Evolutionary conservation across 2,797 vertebrate species (phyloP).

Genomic region (Rhabdophis nuchalis): DNA sequence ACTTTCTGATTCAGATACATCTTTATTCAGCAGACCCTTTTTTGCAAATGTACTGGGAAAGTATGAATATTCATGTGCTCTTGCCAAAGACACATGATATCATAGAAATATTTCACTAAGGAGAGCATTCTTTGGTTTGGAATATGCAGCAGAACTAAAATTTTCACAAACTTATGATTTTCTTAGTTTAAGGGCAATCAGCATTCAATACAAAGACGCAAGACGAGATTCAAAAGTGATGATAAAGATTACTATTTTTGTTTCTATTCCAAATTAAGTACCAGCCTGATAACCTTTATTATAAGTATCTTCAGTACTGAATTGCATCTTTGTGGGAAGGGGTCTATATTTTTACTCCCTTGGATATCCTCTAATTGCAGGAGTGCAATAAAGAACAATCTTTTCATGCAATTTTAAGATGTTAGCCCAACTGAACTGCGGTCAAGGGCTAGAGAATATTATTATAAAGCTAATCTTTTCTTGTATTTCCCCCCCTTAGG

Average conservation of each 20-base stretch:
- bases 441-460: constrained; percentile 5
- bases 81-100: background rate
- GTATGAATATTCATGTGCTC: background rate
- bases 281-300: background rate
- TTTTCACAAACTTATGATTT: background rate
- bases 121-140: background rate
- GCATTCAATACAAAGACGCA: background rate
- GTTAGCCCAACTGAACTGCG: background rate
- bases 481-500: background rate
- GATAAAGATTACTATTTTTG: background rate
- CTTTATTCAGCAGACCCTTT: background rate
- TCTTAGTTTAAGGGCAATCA: background rate
- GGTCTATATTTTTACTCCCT: background rate
- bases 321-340: background rate
- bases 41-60: background rate
- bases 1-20: background rate
- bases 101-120: background rate
- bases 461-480: background rate
- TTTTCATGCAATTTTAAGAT: background rate
- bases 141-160: background rate
- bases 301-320: background rate
- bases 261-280: background rate
- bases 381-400: background rate
- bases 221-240: background rate
- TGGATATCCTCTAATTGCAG: background rate